These are phyloP conservation scores for Silurus glanis DNA, from an alignment of 2,113 vertebrate species.

Conservation along the genomic window DNA sequence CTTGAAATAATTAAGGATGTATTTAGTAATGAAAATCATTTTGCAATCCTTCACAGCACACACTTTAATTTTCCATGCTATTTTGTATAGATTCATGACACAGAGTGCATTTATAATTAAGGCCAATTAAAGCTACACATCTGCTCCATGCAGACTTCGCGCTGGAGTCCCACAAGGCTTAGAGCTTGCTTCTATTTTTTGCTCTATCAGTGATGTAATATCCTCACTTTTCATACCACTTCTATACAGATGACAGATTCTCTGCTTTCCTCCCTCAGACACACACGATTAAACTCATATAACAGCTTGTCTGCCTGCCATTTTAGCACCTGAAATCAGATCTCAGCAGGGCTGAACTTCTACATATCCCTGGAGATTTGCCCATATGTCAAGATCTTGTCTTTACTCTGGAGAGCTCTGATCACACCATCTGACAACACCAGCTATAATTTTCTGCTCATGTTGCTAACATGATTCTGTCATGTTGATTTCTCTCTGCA, in stretches of 20 bases:
- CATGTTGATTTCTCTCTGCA: constrained; percentile 18
- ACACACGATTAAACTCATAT: neutral
- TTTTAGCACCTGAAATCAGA: constrained; percentile 13
- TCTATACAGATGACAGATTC: constrained; percentile 12
- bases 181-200: constrained; percentile 11
- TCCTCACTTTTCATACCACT: neutral
- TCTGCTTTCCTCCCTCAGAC: neutral
- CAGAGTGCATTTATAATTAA: neutral
- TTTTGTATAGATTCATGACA: neutral
- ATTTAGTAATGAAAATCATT: neutral
- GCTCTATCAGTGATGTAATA: neutral
- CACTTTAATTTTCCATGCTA: too few species aligned
- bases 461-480: constrained; percentile 1
- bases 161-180: constrained; percentile 7
- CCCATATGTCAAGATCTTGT: constrained; percentile 17
- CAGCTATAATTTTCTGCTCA: constrained; percentile 4
- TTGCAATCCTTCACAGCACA: neutral
- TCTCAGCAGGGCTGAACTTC: neutral
- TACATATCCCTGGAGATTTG: constrained; percentile 17
- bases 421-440: constrained; percentile 32
- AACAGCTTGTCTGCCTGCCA: constrained; percentile 9
- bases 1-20: neutral
- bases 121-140: neutral
- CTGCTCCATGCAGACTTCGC: neutral
- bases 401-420: constrained; percentile 7